Conservation (phyloP, 2,888 invertebrate genomes). For the Octodonta nipae region DNA sequence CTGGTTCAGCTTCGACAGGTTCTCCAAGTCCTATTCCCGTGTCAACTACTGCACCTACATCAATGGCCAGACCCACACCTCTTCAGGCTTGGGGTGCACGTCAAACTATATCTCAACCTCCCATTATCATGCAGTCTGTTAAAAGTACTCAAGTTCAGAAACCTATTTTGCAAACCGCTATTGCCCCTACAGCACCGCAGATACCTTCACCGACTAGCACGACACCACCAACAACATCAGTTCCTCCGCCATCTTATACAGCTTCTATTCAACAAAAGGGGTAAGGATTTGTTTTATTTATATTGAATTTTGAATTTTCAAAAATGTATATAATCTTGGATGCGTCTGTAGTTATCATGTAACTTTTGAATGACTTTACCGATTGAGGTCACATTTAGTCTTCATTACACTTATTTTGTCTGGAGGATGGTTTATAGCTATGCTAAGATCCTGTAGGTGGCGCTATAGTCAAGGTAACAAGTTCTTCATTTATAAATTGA, state of each 20-base stretch:
- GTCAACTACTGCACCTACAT: conserved; percentile 39
- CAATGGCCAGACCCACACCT: conserved; percentile 67
- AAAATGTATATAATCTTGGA: no score
- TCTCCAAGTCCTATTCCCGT: conserved; percentile 69
- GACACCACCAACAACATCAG: conserved; percentile 32
- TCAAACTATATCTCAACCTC: conserved; percentile 80
- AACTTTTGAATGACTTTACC: no score
- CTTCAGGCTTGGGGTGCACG: conserved; percentile 72
- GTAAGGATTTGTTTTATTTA: conserved; percentile 6
- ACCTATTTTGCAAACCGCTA: conserved; percentile 86
- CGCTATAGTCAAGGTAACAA: no score
- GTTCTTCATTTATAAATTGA: no score
- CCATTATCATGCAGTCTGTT: conserved; percentile 93
- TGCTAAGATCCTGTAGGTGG: no score
- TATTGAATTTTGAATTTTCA: neutral
- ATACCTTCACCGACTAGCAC: conserved; percentile 40
- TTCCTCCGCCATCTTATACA: conserved; percentile 73
- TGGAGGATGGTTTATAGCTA: no score
- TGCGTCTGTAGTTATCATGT: no score
- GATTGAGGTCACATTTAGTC: no score
- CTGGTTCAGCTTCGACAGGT: conserved; percentile 65
- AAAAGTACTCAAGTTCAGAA: conserved; percentile 92
- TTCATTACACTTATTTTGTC: no score
- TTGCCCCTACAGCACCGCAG: conserved; percentile 74
- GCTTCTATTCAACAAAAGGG: conserved; percentile 64